These are phyloP conservation scores for Rhinoderma darwinii DNA, from an alignment of 2,113 vertebrate genomes.

Conservation along the genomic window DNA sequence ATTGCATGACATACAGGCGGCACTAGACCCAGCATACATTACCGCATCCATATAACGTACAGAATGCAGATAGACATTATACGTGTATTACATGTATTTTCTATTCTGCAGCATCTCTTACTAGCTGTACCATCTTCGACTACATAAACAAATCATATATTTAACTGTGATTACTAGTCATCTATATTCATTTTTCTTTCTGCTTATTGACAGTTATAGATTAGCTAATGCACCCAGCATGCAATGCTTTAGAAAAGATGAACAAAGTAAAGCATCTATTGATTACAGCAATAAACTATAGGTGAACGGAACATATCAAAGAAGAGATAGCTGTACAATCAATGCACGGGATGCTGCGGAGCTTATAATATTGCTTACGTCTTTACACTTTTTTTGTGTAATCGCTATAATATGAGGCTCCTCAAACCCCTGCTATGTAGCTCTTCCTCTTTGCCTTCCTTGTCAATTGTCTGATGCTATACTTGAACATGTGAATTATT, in stretches of 20 bases:
- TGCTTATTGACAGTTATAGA: neutral
- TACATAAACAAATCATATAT: conserved; percentile 10
- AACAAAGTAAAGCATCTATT: conserved; percentile 10
- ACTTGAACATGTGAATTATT: too few relatives aligned
- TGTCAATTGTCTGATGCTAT: neutral
- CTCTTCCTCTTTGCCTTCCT: neutral
- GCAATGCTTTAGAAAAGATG: neutral
- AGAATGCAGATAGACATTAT: too few relatives aligned
- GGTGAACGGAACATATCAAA: conserved; percentile 27
- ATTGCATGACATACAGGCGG: neutral
- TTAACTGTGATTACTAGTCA: neutral
- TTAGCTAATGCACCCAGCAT: conserved; percentile 13
- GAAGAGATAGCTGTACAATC: neutral
- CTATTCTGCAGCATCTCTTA: neutral
- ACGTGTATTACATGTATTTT: neutral
- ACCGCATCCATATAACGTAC: neutral
- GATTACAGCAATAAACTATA: conserved; percentile 19
- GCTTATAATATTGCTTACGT: conserved; percentile 11
- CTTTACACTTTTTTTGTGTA: conserved; percentile 8
- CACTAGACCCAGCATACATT: neutral
- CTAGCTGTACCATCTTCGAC: neutral
- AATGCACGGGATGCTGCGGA: neutral
- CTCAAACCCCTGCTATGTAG: neutral
- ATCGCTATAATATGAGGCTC: neutral
- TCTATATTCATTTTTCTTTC: neutral